Percentiles rank a stretch among this genome's conserved stretches.
phyloP scores from a whole-genome alignment of 2,888 invertebrate genomes.

The Erebia ligea region DNA sequence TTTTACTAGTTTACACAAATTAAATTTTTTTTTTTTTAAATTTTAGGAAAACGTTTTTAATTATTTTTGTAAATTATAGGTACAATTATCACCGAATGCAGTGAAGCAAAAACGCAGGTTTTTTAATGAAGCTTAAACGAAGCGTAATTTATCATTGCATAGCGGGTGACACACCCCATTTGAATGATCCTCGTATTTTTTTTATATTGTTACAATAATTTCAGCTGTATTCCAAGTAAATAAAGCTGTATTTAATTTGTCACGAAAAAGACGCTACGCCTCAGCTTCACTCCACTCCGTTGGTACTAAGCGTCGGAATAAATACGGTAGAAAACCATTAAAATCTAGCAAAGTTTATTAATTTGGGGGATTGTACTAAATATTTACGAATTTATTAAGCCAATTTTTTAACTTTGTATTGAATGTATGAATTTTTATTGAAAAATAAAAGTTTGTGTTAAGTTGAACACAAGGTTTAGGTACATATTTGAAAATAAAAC shows the following conservation, averaged over 20 bases:
- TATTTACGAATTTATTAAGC: not conserved
- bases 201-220: too few species aligned
- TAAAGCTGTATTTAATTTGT: too few species aligned
- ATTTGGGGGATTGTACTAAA: not conserved
- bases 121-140: too few species aligned
- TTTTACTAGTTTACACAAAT: not conserved
- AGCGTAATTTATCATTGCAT: too few species aligned
- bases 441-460: constrained; percentile 6
- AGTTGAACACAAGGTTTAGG: not conserved
- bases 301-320: not conserved
- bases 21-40: too few species aligned
- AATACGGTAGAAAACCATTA: not conserved
- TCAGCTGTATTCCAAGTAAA: too few species aligned
- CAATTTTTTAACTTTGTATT: not conserved
- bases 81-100: too few species aligned
- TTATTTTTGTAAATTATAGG: not conserved
- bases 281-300: too few species aligned
- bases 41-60: not conserved
- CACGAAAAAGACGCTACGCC: too few species aligned
- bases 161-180: too few species aligned
- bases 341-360: not conserved
- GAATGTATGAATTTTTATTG: constrained; percentile 3
- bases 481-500: not conserved
- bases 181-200: too few species aligned
- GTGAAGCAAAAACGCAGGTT: too few species aligned